A percentile compares a stretch with the other conserved stretches of the same genome.
Evolutionary conservation across 2,888 invertebrate species (phyloP).

Genomic region (Zygaena filipendulae): DNA sequence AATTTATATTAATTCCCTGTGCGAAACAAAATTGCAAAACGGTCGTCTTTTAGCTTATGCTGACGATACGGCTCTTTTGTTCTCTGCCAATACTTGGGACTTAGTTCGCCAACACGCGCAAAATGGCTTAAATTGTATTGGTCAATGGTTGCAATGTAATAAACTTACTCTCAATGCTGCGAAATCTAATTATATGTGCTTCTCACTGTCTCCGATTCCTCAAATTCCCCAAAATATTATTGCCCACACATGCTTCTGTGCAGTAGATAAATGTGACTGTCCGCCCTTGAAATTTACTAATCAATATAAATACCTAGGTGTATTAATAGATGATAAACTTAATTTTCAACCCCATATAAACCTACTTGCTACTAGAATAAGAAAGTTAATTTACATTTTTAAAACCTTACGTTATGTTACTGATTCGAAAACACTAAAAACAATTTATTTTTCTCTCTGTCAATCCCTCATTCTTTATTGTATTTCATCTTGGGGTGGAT

Average conservation of each 20-base stretch:
- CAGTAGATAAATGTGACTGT: no score
- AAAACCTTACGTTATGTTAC: no score
- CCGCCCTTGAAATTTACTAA: no score
- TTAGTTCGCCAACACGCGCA: not conserved
- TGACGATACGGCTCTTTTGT: not conserved
- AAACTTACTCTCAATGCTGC: not conserved
- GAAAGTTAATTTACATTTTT: no score
- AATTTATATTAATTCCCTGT: slow-evolving; percentile 1
- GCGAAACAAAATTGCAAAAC: not conserved
- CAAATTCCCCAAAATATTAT: no score
- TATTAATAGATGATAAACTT: not conserved
- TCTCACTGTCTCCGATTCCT: no score
- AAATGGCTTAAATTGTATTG: not conserved
- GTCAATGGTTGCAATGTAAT: not conserved
- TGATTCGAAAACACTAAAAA: no score
- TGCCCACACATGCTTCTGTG: no score
- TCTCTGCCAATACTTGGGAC: not conserved
- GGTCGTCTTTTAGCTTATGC: not conserved
- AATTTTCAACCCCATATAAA: not conserved
- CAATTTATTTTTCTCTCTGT: no score
- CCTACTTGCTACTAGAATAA: no score
- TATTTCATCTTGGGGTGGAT: no score
- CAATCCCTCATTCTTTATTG: no score
- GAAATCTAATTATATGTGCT: not conserved
- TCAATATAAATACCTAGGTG: not conserved